Conservation (phyloP, 2,888 invertebrate genomes). For the Tetragonisca angustula region DNA sequence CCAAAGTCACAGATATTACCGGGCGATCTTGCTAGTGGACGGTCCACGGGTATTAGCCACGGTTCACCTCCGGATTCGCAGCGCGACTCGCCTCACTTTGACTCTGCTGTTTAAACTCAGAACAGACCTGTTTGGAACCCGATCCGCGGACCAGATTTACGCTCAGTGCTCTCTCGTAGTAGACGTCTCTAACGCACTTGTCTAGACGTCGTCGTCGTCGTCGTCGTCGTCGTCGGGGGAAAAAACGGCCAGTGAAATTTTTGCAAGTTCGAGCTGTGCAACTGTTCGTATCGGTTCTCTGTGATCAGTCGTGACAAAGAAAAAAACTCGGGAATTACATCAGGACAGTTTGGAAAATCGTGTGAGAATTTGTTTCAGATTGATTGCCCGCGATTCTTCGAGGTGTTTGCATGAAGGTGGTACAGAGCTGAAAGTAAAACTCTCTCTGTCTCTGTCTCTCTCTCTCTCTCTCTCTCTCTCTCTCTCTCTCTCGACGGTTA, state of each 20-base stretch:
- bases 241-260: neutral
- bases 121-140: conserved; percentile 45
- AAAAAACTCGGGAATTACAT: neutral
- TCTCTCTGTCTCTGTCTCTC: neutral
- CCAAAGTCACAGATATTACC: conserved; percentile 79
- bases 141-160: conserved; percentile 54
- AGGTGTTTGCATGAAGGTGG: neutral
- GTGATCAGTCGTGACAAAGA: neutral
- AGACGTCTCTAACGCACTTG: conserved; percentile 13
- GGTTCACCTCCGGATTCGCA: conserved; percentile 78
- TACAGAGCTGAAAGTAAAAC: neutral
- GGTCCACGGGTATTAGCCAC: conserved; percentile 59
- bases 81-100: conserved; percentile 62
- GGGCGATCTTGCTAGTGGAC: conserved; percentile 69
- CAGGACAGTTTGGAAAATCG: neutral
- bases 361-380: neutral
- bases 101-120: conserved; percentile 8
- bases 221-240: neutral
- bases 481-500: neutral
- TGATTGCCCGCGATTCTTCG: neutral
- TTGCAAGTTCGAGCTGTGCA: neutral
- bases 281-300: neutral
- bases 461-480: neutral
- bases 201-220: neutral
- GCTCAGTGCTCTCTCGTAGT: conserved; percentile 26